A percentile compares a stretch with the other conserved stretches of the same genome.
Evolutionary conservation across 2,113 vertebrate species (phyloP).

Genomic region (Archocentrus centrarchus): DNA sequence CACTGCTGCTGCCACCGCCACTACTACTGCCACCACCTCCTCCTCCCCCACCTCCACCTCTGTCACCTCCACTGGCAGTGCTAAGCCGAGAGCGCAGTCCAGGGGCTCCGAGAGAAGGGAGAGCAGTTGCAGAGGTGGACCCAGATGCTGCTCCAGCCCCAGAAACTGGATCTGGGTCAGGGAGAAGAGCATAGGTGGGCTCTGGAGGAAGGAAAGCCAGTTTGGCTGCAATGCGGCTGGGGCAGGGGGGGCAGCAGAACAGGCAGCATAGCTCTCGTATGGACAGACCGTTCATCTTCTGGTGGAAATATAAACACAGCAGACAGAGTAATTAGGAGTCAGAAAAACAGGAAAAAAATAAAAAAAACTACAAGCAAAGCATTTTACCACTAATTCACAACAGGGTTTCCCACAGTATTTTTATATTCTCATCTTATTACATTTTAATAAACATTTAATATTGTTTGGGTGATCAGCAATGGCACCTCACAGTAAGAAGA

Average conservation of each 20-base stretch:
- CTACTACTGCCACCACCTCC: conserved; percentile 22
- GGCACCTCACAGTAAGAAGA: too few relatives aligned
- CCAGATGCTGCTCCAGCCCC: conserved; percentile 71
- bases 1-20: not conserved
- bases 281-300: conserved; percentile 95
- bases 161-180: conserved; percentile 85
- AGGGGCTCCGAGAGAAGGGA: conserved; percentile 71
- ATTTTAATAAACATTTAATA: not conserved
- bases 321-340: not conserved
- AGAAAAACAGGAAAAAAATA: not conserved
- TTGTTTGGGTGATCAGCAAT: not conserved
- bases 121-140: conserved; percentile 60
- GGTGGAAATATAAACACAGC: conserved; percentile 35
- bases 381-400: conserved; percentile 1
- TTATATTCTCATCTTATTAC: not conserved
- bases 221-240: conserved; percentile 96
- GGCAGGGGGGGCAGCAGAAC: conserved; percentile 99
- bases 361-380: not conserved
- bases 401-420: not conserved
- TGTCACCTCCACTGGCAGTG: conserved; percentile 58
- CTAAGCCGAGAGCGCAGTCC: conserved; percentile 79
- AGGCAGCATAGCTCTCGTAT: conserved; percentile 96
- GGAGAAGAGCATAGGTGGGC: conserved; percentile 91
- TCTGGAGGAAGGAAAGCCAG: conserved; percentile 96
- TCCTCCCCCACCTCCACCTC: conserved; percentile 37